Evolutionary conservation across 1,140 invertebrate genomes (phyloP).

Genomic region (Drosophila trapezifrons): DNA sequence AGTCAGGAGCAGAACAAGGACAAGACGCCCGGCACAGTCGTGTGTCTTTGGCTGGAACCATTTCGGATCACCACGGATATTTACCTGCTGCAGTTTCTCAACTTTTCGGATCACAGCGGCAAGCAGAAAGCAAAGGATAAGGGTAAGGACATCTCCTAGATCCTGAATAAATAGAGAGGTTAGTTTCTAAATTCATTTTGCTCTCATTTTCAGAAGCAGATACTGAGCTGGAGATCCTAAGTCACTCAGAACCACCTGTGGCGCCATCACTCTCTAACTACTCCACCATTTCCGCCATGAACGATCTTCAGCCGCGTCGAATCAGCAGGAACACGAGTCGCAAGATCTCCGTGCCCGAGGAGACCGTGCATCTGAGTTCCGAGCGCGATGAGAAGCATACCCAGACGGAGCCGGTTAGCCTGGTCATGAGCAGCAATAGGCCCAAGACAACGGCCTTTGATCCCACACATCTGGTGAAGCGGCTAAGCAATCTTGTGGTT

Average conservation of each 20-base stretch:
- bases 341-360: slow-evolving; percentile 68
- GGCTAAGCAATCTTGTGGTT: slow-evolving; percentile 47
- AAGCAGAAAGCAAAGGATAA: slow-evolving; percentile 23
- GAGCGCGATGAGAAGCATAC: slow-evolving; percentile 72
- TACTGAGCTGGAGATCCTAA: slow-evolving; percentile 25
- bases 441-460: slow-evolving; percentile 3
- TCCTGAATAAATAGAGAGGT: too few relatives aligned
- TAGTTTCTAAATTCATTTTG: neutral
- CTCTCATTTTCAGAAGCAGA: slow-evolving; percentile 24
- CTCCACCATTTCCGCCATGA: slow-evolving; percentile 41
- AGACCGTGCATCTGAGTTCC: slow-evolving; percentile 77
- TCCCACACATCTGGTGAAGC: slow-evolving; percentile 33
- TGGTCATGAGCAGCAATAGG: neutral
- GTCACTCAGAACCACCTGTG: slow-evolving; percentile 28
- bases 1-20: neutral
- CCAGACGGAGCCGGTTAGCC: slow-evolving; percentile 34
- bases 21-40: slow-evolving; percentile 35
- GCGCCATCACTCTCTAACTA: slow-evolving; percentile 46
- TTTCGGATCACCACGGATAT: slow-evolving; percentile 58
- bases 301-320: slow-evolving; percentile 47
- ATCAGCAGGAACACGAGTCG: slow-evolving; percentile 40
- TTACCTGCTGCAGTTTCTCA: slow-evolving; percentile 70
- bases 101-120: slow-evolving; percentile 26
- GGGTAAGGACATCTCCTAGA: slow-evolving; percentile 18
- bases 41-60: slow-evolving; percentile 70